Evolutionary conservation across 2,888 invertebrate species (phyloP), one percentile per base, ranked within the genome.

Genomic region (Masnerella sp.): DNA sequence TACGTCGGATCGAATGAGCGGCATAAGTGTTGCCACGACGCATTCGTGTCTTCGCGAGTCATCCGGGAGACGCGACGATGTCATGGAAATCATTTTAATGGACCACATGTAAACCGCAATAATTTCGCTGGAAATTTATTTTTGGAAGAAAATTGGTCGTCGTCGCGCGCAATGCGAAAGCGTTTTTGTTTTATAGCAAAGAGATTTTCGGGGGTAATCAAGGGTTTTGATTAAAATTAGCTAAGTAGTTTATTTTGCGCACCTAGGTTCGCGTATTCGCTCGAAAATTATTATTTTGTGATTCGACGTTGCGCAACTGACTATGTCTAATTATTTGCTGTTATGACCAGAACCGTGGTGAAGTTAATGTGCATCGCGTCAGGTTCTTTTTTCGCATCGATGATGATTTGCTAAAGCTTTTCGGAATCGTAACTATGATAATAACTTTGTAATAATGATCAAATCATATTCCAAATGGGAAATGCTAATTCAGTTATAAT

Each of bases 251-350:
- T 20, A 25, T 38, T 22, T 38, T 32, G 5, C 20, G 32, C 43
- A 32, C 32, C 34, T 38, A 5, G 17, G 38, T 34, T 7, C 15
- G 42, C 32, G 32, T 32, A 25, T 17, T 38, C 38, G 28, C 42
- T 49, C 22, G 28, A 42, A 62, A 51, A 22, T 34, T 49, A 62
- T 62, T 62, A 62, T 17, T 30, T 30, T 32, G 65, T 32, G 40
- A 47, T 42, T 49, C 38, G 22, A 51, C 30, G 49, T 68, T 68
- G 11, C 49, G 59, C 45, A 68, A 68, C 59, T 36, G 15, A 68
- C 59, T 25, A 14, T 43, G 45, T 68, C 45, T 59, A 59, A 68
- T 68, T 68, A 68, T 59, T 59, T 30, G 59, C 52, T 52, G 45
- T 59, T 68, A 38, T 25, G 30, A 51, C 52, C 52, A 52, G 28